Evolutionary conservation across 2,113 vertebrate genomes (phyloP).

Genomic region (Grallaria varia): DNA sequence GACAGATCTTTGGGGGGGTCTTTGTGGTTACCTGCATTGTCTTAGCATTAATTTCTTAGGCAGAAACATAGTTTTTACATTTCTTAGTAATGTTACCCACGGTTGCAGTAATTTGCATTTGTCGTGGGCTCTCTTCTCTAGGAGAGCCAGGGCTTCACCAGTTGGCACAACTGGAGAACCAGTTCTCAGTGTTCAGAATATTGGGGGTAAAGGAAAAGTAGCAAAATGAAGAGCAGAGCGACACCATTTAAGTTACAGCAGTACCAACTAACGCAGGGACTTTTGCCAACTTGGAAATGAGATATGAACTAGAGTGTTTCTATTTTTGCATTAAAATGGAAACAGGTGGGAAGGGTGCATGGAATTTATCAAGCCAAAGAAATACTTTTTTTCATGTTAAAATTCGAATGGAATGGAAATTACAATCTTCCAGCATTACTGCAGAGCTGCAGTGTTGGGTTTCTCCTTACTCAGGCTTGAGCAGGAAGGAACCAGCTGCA

Average conservation of each 20-base stretch:
- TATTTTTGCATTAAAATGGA: conserved; percentile 73
- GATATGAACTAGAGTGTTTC: conserved; percentile 48
- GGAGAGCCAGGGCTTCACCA: neutral
- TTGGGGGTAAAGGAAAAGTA: neutral
- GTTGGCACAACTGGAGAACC: neutral
- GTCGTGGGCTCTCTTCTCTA: neutral
- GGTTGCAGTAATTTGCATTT: neutral
- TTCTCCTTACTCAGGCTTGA: conserved; percentile 68
- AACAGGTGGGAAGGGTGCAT: conserved; percentile 63
- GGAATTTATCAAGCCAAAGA: conserved; percentile 66
- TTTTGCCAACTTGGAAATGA: conserved; percentile 51
- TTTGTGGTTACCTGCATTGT: neutral
- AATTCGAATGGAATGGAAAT: conserved; percentile 68
- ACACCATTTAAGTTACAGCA: neutral
- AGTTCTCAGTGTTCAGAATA: neutral
- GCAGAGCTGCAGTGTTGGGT: conserved; percentile 57
- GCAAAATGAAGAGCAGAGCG: neutral
- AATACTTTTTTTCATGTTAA: conserved; percentile 52
- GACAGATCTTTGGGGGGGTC: neutral
- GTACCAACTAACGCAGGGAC: neutral
- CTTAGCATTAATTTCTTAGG: neutral
- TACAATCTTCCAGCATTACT: conserved; percentile 46
- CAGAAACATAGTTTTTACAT: neutral
- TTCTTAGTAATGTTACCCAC: neutral
- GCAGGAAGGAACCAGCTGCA: conserved; percentile 55